Evolutionary conservation across 2,888 invertebrate genomes (phyloP), one percentile per base, ranked within the genome.

Genomic region (Sphinx pinastri): DNA sequence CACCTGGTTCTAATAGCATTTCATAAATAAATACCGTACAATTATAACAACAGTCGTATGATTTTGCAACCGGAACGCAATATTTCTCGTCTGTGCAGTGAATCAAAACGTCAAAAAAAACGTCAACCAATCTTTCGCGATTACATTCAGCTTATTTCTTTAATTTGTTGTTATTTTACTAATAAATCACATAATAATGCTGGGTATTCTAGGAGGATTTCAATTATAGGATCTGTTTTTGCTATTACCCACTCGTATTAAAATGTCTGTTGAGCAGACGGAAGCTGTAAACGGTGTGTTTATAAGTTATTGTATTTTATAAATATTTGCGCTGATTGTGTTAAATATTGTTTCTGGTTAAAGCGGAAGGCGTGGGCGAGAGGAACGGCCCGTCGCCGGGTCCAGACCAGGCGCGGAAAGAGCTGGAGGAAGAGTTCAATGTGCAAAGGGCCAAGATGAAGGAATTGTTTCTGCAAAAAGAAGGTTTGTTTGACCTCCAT

Each of bases 381-480:
- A 79, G 81, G 72, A 80, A 81, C 73, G 79, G 82, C 73, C 85
- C 83, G 69, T 77, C 84, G 59, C 84, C 85, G 68, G 13, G 47
- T 63, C 63, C 63, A 5, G 89, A 88, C 71, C 81, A 84, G 74
- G 77, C 81, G 75, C 84, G 84, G 71, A 87, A 88, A 76, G 95
- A 96, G 83, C 95, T 97, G 84, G 96, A 97, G 82, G 97, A 96
- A 78, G 98, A 98, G 87, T 99, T 98, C 94, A 97, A 98, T 86
- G 93, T 95, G 73, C 98, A 99, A 88, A 95, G 99, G 80, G 99
- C 98, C 55, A 97, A 97, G 95, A 96, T 99, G 95, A 98, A 98
- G 94, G 98, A 98, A 82, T 92, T 99, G 71, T 99, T 97, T 93
- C 95, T 98, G 81, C 98, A 98, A 89, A 99, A 98, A 95, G 99